Evolutionary conservation across 2,888 invertebrate species (phyloP), one percentile per base, ranked within the genome.

Genomic region (Machimus atricapillus): DNA sequence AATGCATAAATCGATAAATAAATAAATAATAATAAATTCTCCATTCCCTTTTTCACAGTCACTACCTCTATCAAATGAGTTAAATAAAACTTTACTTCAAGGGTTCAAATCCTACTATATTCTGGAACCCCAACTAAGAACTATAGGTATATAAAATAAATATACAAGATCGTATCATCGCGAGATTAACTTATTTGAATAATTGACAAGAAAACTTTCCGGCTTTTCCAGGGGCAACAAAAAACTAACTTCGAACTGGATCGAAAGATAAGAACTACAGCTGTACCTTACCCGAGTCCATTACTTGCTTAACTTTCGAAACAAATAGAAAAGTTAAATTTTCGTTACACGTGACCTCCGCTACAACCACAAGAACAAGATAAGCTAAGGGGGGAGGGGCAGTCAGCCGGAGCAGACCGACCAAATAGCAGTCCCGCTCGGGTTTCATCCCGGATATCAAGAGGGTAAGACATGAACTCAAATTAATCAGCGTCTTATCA

Each of bases 401-500:
- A 46, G 27, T 27, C 19, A 23, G 23, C 9, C 23, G 58, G 19
- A 23, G 58, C 7, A 58, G 23, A 8, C 8, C 52, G 16, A 56
- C 27, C 0, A 23, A 66, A 27, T 12, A 23, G 66, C 9, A 23
- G 27, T 9, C 66, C 66, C 27, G 9, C 23, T 9, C 27, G 66
- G 27, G 23, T 23, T 23, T 66, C 66, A 66, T 66, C 27, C 66
- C 66, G 43, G 9, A 78, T 43, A 34, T 19, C 78, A 78, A 52
- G 81, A 52, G 27, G 31, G 81, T 81, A 81, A 43, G 81, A n/a
- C 81, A 81, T 52, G 56, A 81, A 56, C 81, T 31, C 81, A 81
- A 81, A 81, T 81, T 81, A 81, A 81, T 81, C 81, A 81, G 56
- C 27, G 52, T 81, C 81, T 81, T 81, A 81, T 81, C 81, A 81